A percentile compares a stretch with the other conserved stretches of the same genome.
phyloP scores from a whole-genome alignment of 2,113 vertebrate genomes.

The Mus spicilegus region DNA sequence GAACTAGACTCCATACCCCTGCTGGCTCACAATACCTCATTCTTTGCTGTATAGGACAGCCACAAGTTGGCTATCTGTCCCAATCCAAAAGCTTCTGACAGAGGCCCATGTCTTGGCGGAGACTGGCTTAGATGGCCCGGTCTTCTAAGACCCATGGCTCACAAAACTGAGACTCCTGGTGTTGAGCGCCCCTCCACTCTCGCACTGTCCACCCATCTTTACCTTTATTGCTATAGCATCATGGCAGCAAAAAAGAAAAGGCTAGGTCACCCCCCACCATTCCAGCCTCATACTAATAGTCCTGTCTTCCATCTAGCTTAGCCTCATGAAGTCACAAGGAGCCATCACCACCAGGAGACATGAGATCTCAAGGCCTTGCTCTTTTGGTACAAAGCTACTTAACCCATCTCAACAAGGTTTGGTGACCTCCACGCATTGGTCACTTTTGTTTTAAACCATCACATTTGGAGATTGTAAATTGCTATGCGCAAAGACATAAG shows the following conservation, averaged over 20 bases:
- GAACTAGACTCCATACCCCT: neutral
- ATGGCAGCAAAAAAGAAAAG: neutral
- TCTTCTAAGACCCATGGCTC: neutral
- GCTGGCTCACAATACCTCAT: neutral
- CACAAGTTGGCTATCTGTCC: neutral
- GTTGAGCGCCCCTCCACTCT: neutral
- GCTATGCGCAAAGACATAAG: neutral
- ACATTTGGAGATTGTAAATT: neutral
- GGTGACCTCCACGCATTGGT: neutral
- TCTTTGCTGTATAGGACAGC: neutral
- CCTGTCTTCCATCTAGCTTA: neutral
- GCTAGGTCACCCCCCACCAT: neutral
- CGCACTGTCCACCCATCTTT: neutral
- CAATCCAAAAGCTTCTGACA: neutral
- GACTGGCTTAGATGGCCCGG: neutral
- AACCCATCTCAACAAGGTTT: neutral
- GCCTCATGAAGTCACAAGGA: neutral
- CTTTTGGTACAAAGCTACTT: conserved; percentile 11
- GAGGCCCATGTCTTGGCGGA: neutral
- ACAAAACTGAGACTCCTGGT: neutral
- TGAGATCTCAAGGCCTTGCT: neutral
- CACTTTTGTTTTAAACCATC: conserved; percentile 44
- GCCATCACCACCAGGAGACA: neutral
- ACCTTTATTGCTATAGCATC: neutral
- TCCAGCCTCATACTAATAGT: neutral